phyloP scores from a whole-genome alignment of 1,140 invertebrate species.

The Cotesia glomerata region DNA sequence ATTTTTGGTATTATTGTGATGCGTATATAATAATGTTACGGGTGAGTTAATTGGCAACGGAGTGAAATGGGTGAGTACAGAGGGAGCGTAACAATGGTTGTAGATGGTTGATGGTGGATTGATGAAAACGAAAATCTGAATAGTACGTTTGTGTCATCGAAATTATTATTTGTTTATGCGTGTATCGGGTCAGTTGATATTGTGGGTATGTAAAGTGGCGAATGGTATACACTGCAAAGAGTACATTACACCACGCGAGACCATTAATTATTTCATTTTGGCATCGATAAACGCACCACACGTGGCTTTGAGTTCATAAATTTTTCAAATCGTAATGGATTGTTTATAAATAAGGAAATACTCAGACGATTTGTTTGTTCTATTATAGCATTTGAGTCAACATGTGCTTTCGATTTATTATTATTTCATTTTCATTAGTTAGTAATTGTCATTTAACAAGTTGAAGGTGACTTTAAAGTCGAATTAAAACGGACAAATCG shows the following conservation, averaged over 20 bases:
- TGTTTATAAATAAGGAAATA: background rate
- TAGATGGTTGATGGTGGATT: background rate
- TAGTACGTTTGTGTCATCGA: background rate
- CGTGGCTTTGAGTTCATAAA: background rate
- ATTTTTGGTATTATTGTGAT: too few species aligned
- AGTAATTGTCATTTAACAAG: too few species aligned
- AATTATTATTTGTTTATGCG: slow-evolving; percentile 9
- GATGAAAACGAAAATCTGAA: slow-evolving; percentile 7
- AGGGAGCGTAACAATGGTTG: background rate
- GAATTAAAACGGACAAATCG: too few species aligned
- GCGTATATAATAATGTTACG: too few species aligned
- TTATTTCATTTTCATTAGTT: too few species aligned
- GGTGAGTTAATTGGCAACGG: too few species aligned
- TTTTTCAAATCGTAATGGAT: background rate
- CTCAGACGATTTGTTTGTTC: too few species aligned
- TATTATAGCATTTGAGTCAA: too few species aligned
- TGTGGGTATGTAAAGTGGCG: background rate
- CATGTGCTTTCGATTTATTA: too few species aligned
- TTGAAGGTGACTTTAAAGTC: too few species aligned
- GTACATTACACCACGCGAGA: background rate
- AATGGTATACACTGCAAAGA: background rate
- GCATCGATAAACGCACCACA: slow-evolving; percentile 8
- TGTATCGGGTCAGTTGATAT: background rate
- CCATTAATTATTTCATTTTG: slow-evolving; percentile 16
- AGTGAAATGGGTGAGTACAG: too few species aligned